Evolutionary conservation across 35 echinoderm and acorn worm genomes (phyloP), one percentile per base, ranked within the genome.

Genomic region (Holothuria glaberrima): DNA sequence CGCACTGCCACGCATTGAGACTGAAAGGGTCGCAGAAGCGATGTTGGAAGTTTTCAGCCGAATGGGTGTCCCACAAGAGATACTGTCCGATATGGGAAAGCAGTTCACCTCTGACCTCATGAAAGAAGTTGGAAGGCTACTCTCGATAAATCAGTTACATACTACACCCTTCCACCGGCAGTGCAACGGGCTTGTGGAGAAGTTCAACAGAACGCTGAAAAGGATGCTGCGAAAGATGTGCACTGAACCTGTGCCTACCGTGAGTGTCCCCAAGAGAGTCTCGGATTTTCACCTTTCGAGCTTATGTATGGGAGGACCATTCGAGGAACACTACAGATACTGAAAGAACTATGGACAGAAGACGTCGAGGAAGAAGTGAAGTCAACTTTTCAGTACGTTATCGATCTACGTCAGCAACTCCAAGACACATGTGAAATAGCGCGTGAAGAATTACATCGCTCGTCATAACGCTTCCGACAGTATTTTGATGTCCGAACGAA

Each of bases 231-330:
- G 82, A 30, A 62, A 75, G n/a, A 50, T 93, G 59, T 89, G 88
- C 48, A 79, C 58, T 31, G 80, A 94, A 52, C 38, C 64, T 73
- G 74, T 74, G 64, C 64, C 0, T 91, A 88, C 48, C 50, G 93
- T 30, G 89, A 91, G 36, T 25, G 45, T n/a, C 88, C 91, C n/a
- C 90, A 90, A 50, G 79, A 70, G 22, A 82, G 71, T 41, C 66
- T 86, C 0, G 91, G 94, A 10, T 93, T 90, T 56, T 86, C 86
- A 21, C 91, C 88, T 4, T 93, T 96, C 46, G 88, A 96, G 21
- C 63, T 93, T 13, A 57, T 96, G 10, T 96, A 90, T 80, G 91
- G 82, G 19, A 70, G 90, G 41, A 66, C 54, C 36, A 70, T 92
- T 20, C 17, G 94, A 38, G 90, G 90, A 26, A 86, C 94, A 25